phyloP scores from a whole-genome alignment of 2,797 vertebrate species.

The Macropodus opercularis region DNA sequence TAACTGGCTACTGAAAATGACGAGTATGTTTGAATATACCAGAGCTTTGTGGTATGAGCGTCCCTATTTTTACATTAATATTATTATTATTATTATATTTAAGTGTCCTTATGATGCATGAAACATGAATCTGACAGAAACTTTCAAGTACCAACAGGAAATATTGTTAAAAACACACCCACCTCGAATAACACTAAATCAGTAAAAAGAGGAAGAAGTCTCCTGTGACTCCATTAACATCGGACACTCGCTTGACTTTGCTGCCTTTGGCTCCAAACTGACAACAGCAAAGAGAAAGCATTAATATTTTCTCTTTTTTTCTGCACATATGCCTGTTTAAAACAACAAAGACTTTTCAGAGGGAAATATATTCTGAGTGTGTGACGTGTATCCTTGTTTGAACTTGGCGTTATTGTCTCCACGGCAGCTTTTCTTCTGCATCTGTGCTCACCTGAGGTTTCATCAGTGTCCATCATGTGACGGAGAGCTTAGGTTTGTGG shows the following conservation, averaged over 20 bases:
- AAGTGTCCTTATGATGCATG: neutral
- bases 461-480: neutral
- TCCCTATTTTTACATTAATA: neutral
- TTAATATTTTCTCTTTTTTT: constrained; percentile 25
- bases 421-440: neutral
- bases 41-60: neutral
- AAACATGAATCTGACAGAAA: neutral
- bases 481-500: constrained; percentile 2
- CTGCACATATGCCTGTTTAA: constrained; percentile 2
- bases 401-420: neutral
- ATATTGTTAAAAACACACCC: neutral
- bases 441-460: neutral
- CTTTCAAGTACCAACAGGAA: neutral
- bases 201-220: constrained; percentile 8
- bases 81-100: too few relatives aligned
- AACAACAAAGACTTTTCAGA: constrained; percentile 12
- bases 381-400: constrained; percentile 9
- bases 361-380: neutral
- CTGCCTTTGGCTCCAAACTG: constrained; percentile 13
- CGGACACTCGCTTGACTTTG: constrained; percentile 19
- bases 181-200: constrained; percentile 8
- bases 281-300: constrained; percentile 47
- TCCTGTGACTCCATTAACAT: constrained; percentile 43
- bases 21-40: neutral
- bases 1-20: too few relatives aligned